phyloP scores from a whole-genome alignment of 2,797 vertebrate species.

The Halcyon badia region DNA sequence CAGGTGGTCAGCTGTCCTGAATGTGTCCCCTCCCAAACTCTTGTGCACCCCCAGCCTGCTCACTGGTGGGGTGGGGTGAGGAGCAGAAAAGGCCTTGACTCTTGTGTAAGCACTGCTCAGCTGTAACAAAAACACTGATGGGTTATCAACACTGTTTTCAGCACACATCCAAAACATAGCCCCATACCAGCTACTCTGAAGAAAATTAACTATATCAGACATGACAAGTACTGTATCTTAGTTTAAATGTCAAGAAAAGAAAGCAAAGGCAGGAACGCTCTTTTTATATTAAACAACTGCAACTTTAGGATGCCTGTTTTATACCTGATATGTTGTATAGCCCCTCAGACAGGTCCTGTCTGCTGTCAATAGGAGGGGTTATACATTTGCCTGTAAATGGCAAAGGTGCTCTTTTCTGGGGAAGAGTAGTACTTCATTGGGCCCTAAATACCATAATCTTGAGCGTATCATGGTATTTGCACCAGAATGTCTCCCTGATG shows the following conservation, averaged over 20 bases:
- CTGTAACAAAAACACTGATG: no score
- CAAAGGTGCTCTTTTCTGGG: not conserved
- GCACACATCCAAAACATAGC: no score
- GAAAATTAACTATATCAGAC: no score
- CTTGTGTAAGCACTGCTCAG: no score
- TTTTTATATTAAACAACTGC: not conserved
- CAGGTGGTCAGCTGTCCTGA: no score
- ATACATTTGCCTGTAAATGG: not conserved
- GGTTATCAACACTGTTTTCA: no score
- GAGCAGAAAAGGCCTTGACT: no score
- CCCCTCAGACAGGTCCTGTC: not conserved
- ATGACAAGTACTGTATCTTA: not conserved
- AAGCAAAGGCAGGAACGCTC: not conserved
- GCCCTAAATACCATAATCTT: not conserved
- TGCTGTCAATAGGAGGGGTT: not conserved
- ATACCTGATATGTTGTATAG: not conserved
- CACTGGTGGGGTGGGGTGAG: no score
- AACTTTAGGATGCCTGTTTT: not conserved
- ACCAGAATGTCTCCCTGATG: not conserved
- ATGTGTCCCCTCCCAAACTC: no score
- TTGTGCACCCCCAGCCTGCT: no score
- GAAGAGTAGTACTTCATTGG: not conserved
- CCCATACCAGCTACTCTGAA: no score
- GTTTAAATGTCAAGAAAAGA: not conserved
- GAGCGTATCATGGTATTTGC: not conserved